Evolutionary conservation across 2,797 vertebrate genomes (phyloP).

Genomic region (Phataginus tetradactyla): DNA sequence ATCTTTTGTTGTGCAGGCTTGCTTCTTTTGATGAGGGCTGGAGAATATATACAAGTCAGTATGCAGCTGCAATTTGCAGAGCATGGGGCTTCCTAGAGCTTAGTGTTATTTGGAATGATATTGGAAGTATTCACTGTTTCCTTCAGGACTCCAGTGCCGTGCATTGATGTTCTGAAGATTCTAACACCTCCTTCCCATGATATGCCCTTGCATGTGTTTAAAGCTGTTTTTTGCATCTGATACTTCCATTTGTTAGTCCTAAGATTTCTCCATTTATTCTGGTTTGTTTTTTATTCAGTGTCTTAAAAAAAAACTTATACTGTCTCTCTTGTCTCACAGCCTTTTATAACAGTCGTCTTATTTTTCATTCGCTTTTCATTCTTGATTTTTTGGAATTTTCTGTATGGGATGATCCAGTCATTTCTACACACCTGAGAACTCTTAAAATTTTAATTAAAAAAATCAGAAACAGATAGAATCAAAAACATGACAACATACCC

Average conservation of each 20-base stretch:
- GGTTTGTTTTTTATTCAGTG: background rate
- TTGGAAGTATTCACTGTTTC: background rate
- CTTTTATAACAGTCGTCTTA: background rate
- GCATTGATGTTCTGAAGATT: background rate
- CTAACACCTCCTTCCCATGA: background rate
- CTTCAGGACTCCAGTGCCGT: background rate
- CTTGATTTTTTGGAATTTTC: background rate
- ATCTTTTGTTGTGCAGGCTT: background rate
- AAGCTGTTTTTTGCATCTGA: background rate
- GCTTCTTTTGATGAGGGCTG: background rate
- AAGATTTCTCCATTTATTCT: background rate
- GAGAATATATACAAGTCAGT: background rate
- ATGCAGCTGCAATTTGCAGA: accelerated
- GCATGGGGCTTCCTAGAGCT: background rate
- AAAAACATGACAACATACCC: background rate
- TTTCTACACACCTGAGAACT: background rate
- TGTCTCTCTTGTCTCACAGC: background rate
- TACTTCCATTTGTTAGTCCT: background rate
- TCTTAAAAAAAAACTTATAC: background rate
- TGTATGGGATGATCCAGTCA: background rate
- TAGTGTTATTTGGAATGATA: background rate
- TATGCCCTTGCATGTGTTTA: background rate
- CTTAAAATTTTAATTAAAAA: background rate
- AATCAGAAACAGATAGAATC: background rate
- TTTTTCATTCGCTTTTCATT: background rate